Evolutionary conservation across 2,797 vertebrate species (phyloP).

Genomic region (Rallus crepitans): DNA sequence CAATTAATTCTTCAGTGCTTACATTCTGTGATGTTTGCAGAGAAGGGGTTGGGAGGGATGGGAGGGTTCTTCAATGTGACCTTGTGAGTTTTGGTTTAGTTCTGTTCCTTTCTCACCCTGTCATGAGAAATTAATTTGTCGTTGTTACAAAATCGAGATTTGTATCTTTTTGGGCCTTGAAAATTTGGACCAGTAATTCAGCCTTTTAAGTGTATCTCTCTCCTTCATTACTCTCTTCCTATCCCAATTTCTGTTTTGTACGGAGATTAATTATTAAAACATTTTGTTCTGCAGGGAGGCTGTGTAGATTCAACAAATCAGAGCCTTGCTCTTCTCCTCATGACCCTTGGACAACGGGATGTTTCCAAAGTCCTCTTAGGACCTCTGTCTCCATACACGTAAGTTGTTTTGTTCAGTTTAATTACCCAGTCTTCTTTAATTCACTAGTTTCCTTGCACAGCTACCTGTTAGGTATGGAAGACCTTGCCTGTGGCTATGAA

Average conservation of each 20-base stretch:
- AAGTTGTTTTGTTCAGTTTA: slow-evolving; percentile 72
- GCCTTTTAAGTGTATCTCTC: not conserved
- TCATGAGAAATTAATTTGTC: not conserved
- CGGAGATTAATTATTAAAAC: slow-evolving; percentile 72
- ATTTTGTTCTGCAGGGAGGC: slow-evolving; percentile 88
- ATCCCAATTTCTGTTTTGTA: slow-evolving; percentile 53
- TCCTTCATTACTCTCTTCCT: not conserved
- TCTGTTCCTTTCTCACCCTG: not conserved
- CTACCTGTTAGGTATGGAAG: not conserved
- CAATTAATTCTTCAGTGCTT: not conserved
- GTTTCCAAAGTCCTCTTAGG: slow-evolving; percentile 96
- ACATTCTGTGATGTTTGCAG: not conserved
- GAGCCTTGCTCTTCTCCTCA: slow-evolving; percentile 91
- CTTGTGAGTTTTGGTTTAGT: not conserved
- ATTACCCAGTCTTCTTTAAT: not conserved
- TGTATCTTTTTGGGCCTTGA: slow-evolving; percentile 30
- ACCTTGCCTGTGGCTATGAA: not conserved
- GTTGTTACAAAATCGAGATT: slow-evolving; percentile 12
- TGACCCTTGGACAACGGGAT: slow-evolving; percentile 97
- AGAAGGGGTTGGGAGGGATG: not conserved
- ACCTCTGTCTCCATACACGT: slow-evolving; percentile 95
- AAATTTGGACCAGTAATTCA: not conserved
- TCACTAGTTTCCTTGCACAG: not conserved
- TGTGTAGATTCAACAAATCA: slow-evolving; percentile 97
- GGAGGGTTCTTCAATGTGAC: not conserved